Evolutionary conservation across 2,113 vertebrate genomes (phyloP).

Genomic region (Istiophorus platypterus): DNA sequence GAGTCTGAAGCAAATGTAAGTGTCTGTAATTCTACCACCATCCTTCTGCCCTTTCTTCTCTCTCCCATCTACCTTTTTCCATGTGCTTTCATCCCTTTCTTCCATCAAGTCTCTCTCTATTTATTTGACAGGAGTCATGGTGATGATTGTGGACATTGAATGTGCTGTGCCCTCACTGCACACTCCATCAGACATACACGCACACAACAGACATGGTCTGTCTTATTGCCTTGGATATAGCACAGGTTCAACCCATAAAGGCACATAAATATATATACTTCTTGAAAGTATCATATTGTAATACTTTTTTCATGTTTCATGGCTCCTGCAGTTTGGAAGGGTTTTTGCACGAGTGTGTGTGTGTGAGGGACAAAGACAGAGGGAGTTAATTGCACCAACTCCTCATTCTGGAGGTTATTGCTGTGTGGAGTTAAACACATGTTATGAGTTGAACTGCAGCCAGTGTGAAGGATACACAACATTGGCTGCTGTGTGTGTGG

Average conservation of each 20-base stretch:
- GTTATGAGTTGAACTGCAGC: constrained; percentile 72
- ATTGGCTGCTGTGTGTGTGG: constrained; percentile 24
- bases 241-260: constrained; percentile 66
- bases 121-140: constrained; percentile 75
- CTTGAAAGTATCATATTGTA: constrained; percentile 63
- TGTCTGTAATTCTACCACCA: constrained; percentile 11
- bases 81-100: constrained; percentile 67
- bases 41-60: constrained; percentile 12
- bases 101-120: constrained; percentile 70
- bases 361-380: constrained; percentile 44
- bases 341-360: constrained; percentile 8
- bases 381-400: constrained; percentile 61
- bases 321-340: constrained; percentile 62
- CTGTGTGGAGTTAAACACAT: constrained; percentile 69
- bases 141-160: constrained; percentile 76
- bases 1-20: constrained; percentile 23
- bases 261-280: constrained; percentile 50
- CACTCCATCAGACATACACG: constrained; percentile 28
- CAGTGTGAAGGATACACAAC: constrained; percentile 64
- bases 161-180: constrained; percentile 61
- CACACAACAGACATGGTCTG: constrained; percentile 28
- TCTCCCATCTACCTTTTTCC: constrained; percentile 59
- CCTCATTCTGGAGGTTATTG: constrained; percentile 61
- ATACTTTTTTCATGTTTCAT: constrained; percentile 61
- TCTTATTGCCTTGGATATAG: constrained; percentile 64